phyloP scores from a whole-genome alignment of 2,888 invertebrate genomes.

The Eudiplozoon nipponicum region DNA sequence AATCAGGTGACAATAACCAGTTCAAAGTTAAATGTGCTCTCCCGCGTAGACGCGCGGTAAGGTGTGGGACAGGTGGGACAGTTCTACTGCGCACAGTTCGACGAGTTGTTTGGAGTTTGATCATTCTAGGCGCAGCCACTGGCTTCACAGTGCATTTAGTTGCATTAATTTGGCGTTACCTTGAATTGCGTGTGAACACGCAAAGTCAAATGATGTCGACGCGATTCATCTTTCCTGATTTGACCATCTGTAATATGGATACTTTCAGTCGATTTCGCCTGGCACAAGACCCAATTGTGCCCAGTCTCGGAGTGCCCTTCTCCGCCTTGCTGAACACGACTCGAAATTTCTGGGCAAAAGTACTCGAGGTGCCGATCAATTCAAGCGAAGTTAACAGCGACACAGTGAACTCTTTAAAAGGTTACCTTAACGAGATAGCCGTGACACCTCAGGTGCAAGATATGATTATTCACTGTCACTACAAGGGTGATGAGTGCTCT shows the following conservation, averaged over 20 bases:
- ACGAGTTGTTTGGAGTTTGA: constrained; percentile 3
- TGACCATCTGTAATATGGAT: constrained; percentile 6
- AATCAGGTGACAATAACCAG: too few species aligned
- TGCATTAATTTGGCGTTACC: constrained; percentile 5
- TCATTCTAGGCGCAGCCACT: constrained; percentile 5
- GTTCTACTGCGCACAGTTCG: too few species aligned
- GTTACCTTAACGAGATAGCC: constrained; percentile 8
- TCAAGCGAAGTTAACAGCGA: constrained; percentile 6
- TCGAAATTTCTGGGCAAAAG: not conserved
- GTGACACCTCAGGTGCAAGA: constrained; percentile 8
- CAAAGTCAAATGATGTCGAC: constrained; percentile 4
- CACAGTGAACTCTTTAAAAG: constrained; percentile 6
- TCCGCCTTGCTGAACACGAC: not conserved
- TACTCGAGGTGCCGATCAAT: not conserved
- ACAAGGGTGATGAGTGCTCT: not conserved
- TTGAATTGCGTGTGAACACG: constrained; percentile 7
- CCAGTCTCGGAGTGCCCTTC: not conserved
- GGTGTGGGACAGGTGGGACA: too few species aligned
- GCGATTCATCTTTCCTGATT: constrained; percentile 6
- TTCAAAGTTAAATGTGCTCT: too few species aligned
- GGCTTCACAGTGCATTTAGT: constrained; percentile 10
- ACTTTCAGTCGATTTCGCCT: constrained; percentile 1
- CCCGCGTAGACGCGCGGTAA: too few species aligned
- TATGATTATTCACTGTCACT: constrained; percentile 8
- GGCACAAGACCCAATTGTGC: constrained; percentile 1